These are phyloP conservation scores for Geococcyx californianus DNA, from an alignment of 2,113 vertebrate genomes.

Conservation along the genomic window DNA sequence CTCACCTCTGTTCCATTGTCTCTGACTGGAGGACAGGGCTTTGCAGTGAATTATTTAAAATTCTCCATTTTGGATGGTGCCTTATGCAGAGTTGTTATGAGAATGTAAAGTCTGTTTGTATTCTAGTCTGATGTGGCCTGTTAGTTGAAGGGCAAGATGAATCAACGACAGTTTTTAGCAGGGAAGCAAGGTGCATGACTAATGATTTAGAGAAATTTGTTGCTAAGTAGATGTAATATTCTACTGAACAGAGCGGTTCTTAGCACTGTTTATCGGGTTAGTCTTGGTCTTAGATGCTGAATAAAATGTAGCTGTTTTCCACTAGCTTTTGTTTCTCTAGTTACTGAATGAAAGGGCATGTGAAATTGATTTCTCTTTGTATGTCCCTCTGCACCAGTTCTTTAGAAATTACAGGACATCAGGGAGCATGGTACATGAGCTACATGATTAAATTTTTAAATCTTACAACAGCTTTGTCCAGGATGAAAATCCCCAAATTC, in stretches of 20 bases:
- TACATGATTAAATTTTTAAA: slow-evolving; percentile 63
- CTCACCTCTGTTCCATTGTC: background rate
- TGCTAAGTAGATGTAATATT: background rate
- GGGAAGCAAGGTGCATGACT: background rate
- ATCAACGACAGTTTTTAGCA: background rate
- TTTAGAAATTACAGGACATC: slow-evolving; percentile 38
- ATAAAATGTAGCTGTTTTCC: background rate
- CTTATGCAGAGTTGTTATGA: rapidly evolving
- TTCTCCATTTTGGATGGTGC: background rate
- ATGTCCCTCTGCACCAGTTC: slow-evolving; percentile 12
- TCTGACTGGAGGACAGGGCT: background rate
- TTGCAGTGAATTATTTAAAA: background rate
- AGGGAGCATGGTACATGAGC: slow-evolving; percentile 42
- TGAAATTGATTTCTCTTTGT: slow-evolving; percentile 52
- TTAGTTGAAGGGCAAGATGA: background rate
- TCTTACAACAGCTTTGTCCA: slow-evolving; percentile 30
- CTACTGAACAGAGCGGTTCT: background rate
- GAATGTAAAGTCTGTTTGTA: background rate
- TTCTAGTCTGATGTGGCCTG: background rate
- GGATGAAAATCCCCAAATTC: slow-evolving; percentile 37
- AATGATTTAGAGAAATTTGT: background rate
- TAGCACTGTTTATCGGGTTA: background rate
- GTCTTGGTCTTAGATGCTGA: background rate
- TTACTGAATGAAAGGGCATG: background rate
- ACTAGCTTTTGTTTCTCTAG: background rate